Evolutionary conservation across 2,888 invertebrate genomes (phyloP).

Genomic region (Syrista parreyssii): DNA sequence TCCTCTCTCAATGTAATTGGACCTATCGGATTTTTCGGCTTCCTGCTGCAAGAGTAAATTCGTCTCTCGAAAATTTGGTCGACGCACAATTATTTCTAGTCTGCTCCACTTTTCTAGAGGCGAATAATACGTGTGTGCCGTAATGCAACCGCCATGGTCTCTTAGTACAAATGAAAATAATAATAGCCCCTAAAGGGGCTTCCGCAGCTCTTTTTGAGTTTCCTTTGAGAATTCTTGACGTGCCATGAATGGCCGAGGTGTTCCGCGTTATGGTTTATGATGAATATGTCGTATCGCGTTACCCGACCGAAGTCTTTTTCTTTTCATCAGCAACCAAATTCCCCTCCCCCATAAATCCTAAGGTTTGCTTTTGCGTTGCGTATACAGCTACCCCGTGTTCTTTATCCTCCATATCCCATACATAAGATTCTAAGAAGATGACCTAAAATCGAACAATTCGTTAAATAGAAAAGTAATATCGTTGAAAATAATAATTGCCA

Average conservation of each 20-base stretch:
- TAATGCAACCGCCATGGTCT: constrained; percentile 25
- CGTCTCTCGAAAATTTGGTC: not conserved
- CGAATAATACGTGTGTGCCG: constrained; percentile 39
- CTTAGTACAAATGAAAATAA: constrained; percentile 40
- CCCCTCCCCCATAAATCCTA: not conserved
- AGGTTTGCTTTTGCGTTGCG: not conserved
- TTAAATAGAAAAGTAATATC: not conserved
- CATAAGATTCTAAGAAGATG: not conserved
- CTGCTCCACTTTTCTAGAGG: constrained; percentile 40
- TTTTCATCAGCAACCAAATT: constrained; percentile 10
- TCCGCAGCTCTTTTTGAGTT: constrained; percentile 50
- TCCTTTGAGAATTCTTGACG: constrained; percentile 56
- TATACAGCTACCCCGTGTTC: not conserved
- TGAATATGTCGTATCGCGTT: constrained; percentile 58
- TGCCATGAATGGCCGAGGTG: constrained; percentile 52
- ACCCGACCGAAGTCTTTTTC: constrained; percentile 36
- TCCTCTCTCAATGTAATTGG: not conserved
- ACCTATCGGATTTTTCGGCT: not conserved
- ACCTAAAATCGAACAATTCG: not conserved
- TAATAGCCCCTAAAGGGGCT: constrained; percentile 49
- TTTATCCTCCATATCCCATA: not conserved
- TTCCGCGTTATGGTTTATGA: constrained; percentile 58
- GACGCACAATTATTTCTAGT: constrained; percentile 42
- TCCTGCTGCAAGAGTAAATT: not conserved
- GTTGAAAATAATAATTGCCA: not conserved